Evolutionary conservation across 2,797 vertebrate species (phyloP).

Genomic region (Pangasius larnaudii): DNA sequence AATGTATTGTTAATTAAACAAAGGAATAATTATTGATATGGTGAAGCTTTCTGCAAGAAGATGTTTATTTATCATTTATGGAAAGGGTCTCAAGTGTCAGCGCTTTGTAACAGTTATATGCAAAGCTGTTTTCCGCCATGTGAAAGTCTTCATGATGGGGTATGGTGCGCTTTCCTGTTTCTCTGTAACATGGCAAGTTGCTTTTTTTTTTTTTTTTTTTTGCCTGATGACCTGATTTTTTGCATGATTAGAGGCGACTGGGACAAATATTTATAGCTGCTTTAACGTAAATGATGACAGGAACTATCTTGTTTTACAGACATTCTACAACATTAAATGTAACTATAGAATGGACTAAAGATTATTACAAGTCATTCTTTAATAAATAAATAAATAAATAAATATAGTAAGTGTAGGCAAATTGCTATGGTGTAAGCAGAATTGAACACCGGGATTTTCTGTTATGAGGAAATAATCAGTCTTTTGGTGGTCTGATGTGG

Average conservation of each 20-base stretch:
- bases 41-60: not conserved
- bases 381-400: no score
- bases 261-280: not conserved
- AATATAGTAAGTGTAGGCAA: not conserved
- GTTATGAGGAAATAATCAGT: no score
- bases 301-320: not conserved
- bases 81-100: not conserved
- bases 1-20: not conserved
- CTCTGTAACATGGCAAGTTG: not conserved
- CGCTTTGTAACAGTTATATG: not conserved
- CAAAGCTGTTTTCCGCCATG: not conserved
- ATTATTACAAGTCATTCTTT: no score
- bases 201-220: not conserved
- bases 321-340: not conserved
- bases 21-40: not conserved
- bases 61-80: not conserved
- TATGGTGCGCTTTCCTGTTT: not conserved
- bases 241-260: not conserved
- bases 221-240: not conserved
- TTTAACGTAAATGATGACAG: not conserved
- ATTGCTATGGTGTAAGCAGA: not conserved
- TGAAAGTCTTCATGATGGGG: not conserved
- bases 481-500: not conserved
- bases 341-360: no score
- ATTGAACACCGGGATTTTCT: not conserved